Evolutionary conservation across 2,888 invertebrate species (phyloP).

Genomic region (Hedychridium roseum): DNA sequence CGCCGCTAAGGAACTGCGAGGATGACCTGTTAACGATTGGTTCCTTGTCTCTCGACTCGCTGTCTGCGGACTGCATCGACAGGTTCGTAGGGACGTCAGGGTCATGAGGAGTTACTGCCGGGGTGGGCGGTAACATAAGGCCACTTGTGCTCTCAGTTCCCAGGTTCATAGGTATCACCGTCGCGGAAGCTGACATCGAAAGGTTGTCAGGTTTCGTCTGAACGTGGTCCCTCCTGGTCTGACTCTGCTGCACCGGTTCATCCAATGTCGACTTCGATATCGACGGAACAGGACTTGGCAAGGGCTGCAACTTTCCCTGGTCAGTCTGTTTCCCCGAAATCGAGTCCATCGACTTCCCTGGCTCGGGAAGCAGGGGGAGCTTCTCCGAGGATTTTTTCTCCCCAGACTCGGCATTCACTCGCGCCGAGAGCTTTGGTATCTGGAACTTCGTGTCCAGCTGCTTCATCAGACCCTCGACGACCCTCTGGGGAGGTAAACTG

Average conservation of each 20-base stretch:
- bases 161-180: slow-evolving; percentile 32
- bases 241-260: slow-evolving; percentile 25
- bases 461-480: slow-evolving; percentile 80
- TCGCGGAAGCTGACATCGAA: slow-evolving; percentile 28
- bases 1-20: slow-evolving; percentile 45
- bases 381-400: slow-evolving; percentile 39
- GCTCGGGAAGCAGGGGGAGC: slow-evolving; percentile 29
- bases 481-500: slow-evolving; percentile 68
- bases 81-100: slow-evolving; percentile 56
- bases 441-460: slow-evolving; percentile 85
- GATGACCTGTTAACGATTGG: slow-evolving; percentile 34
- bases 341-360: slow-evolving; percentile 42
- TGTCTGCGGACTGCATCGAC: slow-evolving; percentile 50
- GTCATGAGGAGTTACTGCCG: slow-evolving; percentile 35
- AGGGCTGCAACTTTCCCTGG: slow-evolving; percentile 23
- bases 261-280: slow-evolving; percentile 30
- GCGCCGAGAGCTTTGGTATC: slow-evolving; percentile 82
- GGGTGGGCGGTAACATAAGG: slow-evolving; percentile 34
- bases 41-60: slow-evolving; percentile 51
- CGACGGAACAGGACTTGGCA: slow-evolving; percentile 26
- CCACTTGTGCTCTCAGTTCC: slow-evolving; percentile 24
- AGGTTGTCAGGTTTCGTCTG: slow-evolving; percentile 49
- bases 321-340: slow-evolving; percentile 30
- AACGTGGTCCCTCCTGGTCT: slow-evolving; percentile 36
- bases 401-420: slow-evolving; percentile 52